Conservation (phyloP, 2,113 vertebrate genomes). For the Picathartes gymnocephalus region DNA sequence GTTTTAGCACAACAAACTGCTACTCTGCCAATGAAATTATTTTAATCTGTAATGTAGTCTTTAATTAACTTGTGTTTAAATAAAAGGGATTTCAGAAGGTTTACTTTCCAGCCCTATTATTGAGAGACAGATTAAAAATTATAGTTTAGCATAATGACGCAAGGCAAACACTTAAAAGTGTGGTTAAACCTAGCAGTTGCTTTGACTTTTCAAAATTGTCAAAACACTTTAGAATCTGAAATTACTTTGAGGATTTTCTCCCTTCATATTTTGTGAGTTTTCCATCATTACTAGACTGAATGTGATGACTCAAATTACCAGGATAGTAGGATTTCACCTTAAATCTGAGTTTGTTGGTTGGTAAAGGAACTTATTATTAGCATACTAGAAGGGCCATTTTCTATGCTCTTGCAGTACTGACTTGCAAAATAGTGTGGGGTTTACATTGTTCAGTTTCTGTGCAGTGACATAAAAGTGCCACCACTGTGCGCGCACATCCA, state of each 20-base stretch:
- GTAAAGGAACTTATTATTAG: background rate
- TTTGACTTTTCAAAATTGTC: background rate
- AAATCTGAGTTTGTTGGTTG: background rate
- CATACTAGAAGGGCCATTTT: background rate
- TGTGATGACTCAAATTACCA: background rate
- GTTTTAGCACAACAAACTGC: background rate
- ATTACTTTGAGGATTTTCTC: background rate
- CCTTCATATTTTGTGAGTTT: background rate
- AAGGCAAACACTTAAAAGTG: background rate
- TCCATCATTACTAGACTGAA: background rate
- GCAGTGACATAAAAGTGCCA: background rate
- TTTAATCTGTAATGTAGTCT: background rate
- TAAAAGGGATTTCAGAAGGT: background rate
- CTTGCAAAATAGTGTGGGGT: background rate
- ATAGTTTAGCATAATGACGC: background rate
- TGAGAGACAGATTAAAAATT: background rate
- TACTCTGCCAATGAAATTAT: background rate
- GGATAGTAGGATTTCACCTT: background rate
- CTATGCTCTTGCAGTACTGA: background rate
- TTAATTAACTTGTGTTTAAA: background rate
- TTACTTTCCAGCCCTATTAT: background rate
- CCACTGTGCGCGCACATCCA: accelerated
- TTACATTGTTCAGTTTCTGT: background rate
- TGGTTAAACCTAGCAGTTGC: background rate
- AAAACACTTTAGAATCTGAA: background rate